Conservation (phyloP, 2,888 invertebrate species). For the Fragum fragum region DNA sequence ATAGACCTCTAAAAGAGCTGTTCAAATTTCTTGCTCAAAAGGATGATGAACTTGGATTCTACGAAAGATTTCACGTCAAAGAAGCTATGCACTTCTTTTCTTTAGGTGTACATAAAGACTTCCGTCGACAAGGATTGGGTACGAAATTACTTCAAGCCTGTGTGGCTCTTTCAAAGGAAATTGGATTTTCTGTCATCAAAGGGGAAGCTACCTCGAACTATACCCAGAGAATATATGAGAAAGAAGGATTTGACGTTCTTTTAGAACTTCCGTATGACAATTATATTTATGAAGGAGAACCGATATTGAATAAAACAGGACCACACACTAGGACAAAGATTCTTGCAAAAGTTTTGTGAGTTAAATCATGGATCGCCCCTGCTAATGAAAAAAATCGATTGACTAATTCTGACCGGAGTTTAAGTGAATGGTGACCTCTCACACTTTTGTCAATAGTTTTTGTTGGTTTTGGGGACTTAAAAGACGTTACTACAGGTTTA, state of each 20-base stretch:
- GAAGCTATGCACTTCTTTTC: conserved; percentile 61
- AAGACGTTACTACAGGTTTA: too few relatives aligned
- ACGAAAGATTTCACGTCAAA: conserved; percentile 32
- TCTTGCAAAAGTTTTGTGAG: conserved; percentile 16
- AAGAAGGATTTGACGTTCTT: conserved; percentile 49
- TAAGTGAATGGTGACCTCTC: too few relatives aligned
- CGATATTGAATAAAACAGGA: conserved; percentile 51
- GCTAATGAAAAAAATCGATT: too few relatives aligned
- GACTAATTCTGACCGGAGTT: too few relatives aligned
- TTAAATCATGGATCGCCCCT: too few relatives aligned
- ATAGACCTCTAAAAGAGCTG: conserved; percentile 47
- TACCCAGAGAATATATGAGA: conserved; percentile 62
- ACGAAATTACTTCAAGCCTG: conserved; percentile 46
- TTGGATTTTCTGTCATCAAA: conserved; percentile 58
- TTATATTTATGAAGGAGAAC: conserved; percentile 50
- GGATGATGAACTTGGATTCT: conserved; percentile 49
- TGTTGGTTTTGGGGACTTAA: too few relatives aligned
- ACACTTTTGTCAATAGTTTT: too few relatives aligned
- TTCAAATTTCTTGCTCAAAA: conserved; percentile 52
- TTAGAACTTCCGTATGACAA: conserved; percentile 49
- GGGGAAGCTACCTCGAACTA: conserved; percentile 62
- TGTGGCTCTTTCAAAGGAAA: conserved; percentile 48
- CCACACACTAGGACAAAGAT: conserved; percentile 55
- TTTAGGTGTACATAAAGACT: conserved; percentile 56
- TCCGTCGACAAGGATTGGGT: conserved; percentile 56